Percentiles rank a stretch among this genome's conserved stretches.
Evolutionary conservation across 2,797 vertebrate species (phyloP).

Genomic region (Falco naumanni): DNA sequence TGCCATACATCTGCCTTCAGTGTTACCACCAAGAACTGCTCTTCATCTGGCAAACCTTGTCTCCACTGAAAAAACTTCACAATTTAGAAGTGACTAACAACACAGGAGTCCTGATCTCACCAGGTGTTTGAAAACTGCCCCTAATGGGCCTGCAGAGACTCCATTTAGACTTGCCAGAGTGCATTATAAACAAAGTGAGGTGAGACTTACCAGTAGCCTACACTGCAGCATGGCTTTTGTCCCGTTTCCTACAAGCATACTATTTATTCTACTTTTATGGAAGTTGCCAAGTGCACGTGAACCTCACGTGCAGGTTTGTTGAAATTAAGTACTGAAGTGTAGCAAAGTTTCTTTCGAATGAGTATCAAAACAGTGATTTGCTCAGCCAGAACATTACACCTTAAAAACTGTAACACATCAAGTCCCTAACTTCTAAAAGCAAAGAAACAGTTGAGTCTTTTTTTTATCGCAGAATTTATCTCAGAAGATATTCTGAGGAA

Average conservation of each 20-base stretch:
- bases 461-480: too few species aligned
- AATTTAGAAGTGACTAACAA: neutral
- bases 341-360: neutral
- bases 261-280: neutral
- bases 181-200: neutral
- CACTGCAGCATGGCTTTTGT: neutral
- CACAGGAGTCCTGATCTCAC: neutral
- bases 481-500: neutral
- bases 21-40: neutral
- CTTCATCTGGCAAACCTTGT: neutral
- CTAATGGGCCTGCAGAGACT: neutral
- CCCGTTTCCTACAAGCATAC: neutral
- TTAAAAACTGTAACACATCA: neutral
- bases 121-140: neutral
- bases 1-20: neutral
- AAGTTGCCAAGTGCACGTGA: neutral
- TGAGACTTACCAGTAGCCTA: neutral
- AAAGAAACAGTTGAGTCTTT: neutral
- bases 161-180: accelerated
- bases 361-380: neutral
- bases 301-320: neutral
- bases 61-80: neutral
- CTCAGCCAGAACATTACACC: neutral
- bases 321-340: neutral
- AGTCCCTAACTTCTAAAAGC: neutral